A percentile compares a stretch with the other conserved stretches of the same genome.
Conservation (phyloP, 2,797 vertebrate species). For the Heteromormyrus szaboi region DNA sequence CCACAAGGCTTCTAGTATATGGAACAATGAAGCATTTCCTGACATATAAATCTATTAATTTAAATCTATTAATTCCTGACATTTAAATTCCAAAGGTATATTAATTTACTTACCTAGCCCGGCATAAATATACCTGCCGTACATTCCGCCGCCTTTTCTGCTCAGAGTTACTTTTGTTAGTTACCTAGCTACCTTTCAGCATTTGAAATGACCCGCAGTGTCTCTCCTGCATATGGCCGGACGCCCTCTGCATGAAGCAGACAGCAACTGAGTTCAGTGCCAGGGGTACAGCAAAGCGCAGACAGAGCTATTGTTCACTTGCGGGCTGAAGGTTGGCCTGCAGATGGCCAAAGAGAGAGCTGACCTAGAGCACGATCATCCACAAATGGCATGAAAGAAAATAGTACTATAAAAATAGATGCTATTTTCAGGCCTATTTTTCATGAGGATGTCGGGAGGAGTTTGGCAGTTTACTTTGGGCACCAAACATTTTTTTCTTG, state of each 20-base stretch:
- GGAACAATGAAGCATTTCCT: neutral
- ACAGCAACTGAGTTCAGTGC: neutral
- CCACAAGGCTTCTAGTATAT: neutral
- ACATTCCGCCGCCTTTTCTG: neutral
- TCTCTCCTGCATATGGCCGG: neutral
- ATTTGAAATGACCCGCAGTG: neutral
- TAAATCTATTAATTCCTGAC: neutral
- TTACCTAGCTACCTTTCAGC: neutral
- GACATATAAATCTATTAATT: neutral
- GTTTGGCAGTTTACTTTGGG: neutral
- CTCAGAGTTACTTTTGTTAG: neutral
- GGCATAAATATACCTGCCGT: neutral
- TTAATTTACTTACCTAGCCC: neutral
- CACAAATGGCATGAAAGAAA: neutral
- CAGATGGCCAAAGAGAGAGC: neutral
- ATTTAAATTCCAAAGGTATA: neutral
- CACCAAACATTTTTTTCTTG: neutral
- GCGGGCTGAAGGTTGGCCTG: neutral
- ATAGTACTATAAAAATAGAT: neutral
- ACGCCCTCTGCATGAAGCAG: neutral
- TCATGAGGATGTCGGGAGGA: neutral
- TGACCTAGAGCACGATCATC: neutral
- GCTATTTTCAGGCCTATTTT: neutral
- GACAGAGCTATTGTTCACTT: neutral
- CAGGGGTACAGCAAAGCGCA: neutral